A percentile compares a stretch with the other conserved stretches of the same genome.
phyloP scores from a whole-genome alignment of 2,113 vertebrate genomes.

The Zosterops hypoxanthus region DNA sequence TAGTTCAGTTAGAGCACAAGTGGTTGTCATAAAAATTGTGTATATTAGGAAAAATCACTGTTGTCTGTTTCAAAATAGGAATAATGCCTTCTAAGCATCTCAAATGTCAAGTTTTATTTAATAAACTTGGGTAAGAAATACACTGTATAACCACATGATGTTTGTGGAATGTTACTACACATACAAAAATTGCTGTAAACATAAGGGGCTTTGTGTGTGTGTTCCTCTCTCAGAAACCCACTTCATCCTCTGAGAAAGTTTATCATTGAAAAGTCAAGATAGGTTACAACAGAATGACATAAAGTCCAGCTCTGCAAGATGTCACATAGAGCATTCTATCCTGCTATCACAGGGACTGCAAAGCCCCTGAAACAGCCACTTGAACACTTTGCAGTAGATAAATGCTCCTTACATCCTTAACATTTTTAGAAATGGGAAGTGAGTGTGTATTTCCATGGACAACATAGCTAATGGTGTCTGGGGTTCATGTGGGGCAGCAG shows the following conservation, averaged over 20 bases:
- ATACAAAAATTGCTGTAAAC: neutral
- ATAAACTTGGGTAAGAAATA: neutral
- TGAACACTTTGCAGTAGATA: neutral
- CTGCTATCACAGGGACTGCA: neutral
- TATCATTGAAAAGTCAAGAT: neutral
- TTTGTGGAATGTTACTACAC: neutral
- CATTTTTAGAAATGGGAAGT: neutral
- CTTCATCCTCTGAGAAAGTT: neutral
- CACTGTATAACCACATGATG: neutral
- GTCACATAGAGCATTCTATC: neutral
- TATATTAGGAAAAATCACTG: neutral
- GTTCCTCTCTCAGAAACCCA: neutral
- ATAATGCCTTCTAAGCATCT: neutral
- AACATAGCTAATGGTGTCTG: neutral
- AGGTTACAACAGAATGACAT: neutral
- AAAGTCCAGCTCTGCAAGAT: neutral
- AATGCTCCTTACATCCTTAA: neutral
- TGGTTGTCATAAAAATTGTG: slow-evolving; percentile 31
- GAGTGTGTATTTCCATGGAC: neutral
- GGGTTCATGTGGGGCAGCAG: neutral
- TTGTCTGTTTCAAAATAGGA: slow-evolving; percentile 30
- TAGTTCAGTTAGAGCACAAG: slow-evolving; percentile 11
- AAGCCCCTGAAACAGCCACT: neutral
- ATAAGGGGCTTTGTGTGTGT: neutral
- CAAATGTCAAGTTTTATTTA: slow-evolving; percentile 17